These are phyloP conservation scores for Drosophila ogumai DNA, from an alignment of 1,140 invertebrate species.

Conservation along the genomic window DNA sequence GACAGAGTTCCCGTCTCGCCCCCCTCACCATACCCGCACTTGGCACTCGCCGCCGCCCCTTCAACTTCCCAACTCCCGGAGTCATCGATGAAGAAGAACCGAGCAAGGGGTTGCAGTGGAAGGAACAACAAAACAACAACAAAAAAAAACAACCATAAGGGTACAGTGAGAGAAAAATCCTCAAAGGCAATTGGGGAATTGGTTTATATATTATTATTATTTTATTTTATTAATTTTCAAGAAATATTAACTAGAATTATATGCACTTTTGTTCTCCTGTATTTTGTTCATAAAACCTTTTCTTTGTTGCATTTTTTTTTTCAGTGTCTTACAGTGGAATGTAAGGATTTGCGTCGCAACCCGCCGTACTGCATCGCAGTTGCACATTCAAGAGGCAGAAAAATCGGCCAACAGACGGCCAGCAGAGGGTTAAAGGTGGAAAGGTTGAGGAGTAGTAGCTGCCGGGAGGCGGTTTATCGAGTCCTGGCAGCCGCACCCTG, in stretches of 20 bases:
- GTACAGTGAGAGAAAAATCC: slow-evolving; percentile 3
- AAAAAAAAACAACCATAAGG: slow-evolving; percentile 1
- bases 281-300: not conserved
- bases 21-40: not conserved
- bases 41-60: slow-evolving; percentile 6
- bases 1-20: slow-evolving; percentile 4
- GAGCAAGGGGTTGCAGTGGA: slow-evolving; percentile 25
- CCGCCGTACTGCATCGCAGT: slow-evolving; percentile 53
- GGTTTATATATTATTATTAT: too few relatives aligned
- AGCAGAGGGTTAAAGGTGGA: slow-evolving; percentile 7
- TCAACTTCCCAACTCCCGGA: slow-evolving; percentile 20
- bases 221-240: too few relatives aligned
- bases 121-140: not conserved
- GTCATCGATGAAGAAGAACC: slow-evolving; percentile 19
- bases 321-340: slow-evolving; percentile 18
- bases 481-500: slow-evolving; percentile 34
- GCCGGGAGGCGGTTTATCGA: slow-evolving; percentile 2
- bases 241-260: not conserved
- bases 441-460: not conserved
- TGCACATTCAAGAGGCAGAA: slow-evolving; percentile 40
- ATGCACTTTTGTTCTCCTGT: too few relatives aligned
- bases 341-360: slow-evolving; percentile 59
- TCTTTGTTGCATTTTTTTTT: not conserved
- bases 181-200: too few relatives aligned
- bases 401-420: slow-evolving; percentile 17